phyloP scores from a whole-genome alignment of 1,140 invertebrate species.

The Carposina sasakii region DNA sequence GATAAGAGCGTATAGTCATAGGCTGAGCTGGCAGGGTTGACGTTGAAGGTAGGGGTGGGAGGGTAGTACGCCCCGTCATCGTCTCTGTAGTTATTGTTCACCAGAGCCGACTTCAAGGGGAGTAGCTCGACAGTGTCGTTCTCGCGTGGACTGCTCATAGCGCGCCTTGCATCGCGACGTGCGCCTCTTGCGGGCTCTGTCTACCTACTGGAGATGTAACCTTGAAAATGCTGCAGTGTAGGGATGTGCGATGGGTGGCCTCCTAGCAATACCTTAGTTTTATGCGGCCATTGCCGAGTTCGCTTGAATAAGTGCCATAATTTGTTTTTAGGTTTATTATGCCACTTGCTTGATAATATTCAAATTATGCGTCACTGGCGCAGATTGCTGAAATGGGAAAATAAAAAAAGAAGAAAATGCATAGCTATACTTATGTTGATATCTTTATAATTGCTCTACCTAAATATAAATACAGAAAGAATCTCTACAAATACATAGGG shows the following conservation, averaged over 20 bases:
- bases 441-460: too few relatives aligned
- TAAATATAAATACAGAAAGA: too few relatives aligned
- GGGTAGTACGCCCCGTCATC: conserved; percentile 54
- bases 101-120: conserved; percentile 61
- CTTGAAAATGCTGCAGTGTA: conserved; percentile 64
- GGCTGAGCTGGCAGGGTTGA: conserved; percentile 56
- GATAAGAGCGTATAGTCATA: conserved; percentile 65
- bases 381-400: neutral
- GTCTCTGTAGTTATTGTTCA: conserved; percentile 57
- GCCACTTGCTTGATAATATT: too few relatives aligned
- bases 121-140: conserved; percentile 61
- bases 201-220: conserved; percentile 58
- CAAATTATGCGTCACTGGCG: neutral
- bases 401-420: too few relatives aligned
- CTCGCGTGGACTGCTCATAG: conserved; percentile 55
- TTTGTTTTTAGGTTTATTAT: too few relatives aligned
- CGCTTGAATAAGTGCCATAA: too few relatives aligned
- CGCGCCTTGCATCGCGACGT: conserved; percentile 43
- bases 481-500: too few relatives aligned
- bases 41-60: conserved; percentile 39
- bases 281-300: too few relatives aligned
- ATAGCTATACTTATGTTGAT: too few relatives aligned
- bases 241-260: conserved; percentile 11
- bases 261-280: too few relatives aligned
- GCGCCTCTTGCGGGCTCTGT: conserved; percentile 43